These are phyloP conservation scores for Pontoporia blainvillei DNA, from an alignment of 2,113 vertebrate genomes.

Conservation along the genomic window DNA sequence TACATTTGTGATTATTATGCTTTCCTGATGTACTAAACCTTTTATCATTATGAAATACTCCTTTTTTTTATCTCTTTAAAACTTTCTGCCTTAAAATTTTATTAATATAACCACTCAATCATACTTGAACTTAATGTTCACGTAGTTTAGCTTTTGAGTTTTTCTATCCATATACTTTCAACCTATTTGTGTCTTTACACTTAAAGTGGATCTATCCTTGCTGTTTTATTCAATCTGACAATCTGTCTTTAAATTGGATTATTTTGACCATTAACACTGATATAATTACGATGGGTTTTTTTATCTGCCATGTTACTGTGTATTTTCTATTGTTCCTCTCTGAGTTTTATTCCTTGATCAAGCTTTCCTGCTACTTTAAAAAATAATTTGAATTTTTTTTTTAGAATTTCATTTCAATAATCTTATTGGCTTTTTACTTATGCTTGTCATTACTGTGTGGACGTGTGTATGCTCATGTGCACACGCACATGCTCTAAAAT, in stretches of 20 bases:
- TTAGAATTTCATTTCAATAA: not conserved
- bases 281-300: not conserved
- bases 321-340: not conserved
- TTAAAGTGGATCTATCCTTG: not conserved
- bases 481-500: not conserved
- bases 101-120: not conserved
- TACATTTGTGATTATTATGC: not conserved
- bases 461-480: not conserved
- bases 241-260: not conserved
- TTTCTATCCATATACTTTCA: not conserved
- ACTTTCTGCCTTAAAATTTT: not conserved
- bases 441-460: not conserved
- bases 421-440: not conserved
- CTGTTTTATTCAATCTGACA: not conserved
- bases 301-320: not conserved
- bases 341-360: not conserved
- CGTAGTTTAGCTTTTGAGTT: not conserved
- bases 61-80: not conserved
- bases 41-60: not conserved
- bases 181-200: not conserved
- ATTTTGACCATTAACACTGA: not conserved
- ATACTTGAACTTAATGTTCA: not conserved
- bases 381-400: not conserved
- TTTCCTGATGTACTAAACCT: not conserved
- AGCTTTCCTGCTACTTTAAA: not conserved